These are phyloP conservation scores for Calyptommatus sinebrachiatus DNA, from an alignment of 2,113 vertebrate genomes.

Conservation along the genomic window DNA sequence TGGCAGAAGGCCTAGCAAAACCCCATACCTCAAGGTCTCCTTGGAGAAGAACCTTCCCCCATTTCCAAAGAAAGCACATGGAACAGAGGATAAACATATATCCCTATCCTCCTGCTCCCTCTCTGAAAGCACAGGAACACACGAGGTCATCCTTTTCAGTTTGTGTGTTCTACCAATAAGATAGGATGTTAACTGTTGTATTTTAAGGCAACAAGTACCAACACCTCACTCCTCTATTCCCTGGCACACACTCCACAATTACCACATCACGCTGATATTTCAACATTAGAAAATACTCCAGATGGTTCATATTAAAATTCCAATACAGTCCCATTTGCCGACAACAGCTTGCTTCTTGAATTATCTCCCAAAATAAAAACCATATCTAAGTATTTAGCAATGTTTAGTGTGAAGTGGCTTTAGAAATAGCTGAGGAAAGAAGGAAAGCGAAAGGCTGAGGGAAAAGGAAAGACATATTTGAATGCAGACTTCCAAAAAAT, in stretches of 20 bases:
- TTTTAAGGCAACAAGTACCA: constrained; percentile 18
- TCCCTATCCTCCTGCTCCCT: neutral
- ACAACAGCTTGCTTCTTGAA: constrained; percentile 34
- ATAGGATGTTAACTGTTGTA: constrained; percentile 18
- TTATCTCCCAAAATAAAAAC: constrained; percentile 47
- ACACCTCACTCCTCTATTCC: constrained; percentile 8
- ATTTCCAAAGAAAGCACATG: neutral
- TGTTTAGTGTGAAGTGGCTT: neutral
- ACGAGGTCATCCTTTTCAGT: neutral
- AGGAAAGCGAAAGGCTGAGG: too few species aligned
- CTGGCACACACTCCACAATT: constrained; percentile 36
- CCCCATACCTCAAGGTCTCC: constrained; percentile 64
- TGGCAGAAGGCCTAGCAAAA: constrained; percentile 61
- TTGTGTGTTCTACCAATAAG: neutral
- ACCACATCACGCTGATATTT: constrained; percentile 47
- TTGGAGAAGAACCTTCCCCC: constrained; percentile 55
- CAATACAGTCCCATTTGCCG: constrained; percentile 38
- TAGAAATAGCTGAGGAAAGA: too few species aligned
- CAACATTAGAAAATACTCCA: constrained; percentile 57
- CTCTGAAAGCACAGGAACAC: neutral
- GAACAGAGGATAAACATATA: neutral
- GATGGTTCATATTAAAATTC: constrained; percentile 70
- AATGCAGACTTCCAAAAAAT: too few species aligned
- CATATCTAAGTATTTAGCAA: constrained; percentile 27
- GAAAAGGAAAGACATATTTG: too few species aligned